Base-by-base conservation (phyloP, 2,797 vertebrate genomes). In the Anableps anableps region DNA sequence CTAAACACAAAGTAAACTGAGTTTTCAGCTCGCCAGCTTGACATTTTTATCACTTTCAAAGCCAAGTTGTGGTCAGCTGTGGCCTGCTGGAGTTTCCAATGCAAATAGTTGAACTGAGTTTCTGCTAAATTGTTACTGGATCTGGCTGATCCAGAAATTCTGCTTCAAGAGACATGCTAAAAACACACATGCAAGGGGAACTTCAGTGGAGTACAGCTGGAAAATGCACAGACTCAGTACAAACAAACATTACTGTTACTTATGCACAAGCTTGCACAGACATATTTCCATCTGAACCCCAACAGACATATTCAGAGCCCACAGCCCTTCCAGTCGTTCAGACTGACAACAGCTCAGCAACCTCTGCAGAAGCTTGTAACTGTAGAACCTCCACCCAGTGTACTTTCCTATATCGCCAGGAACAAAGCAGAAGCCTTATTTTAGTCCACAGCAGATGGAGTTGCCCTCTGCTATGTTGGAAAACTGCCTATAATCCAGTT, bases 401-500 rank as follows among this genome's bases (percentile, higher is more conserved):
- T 66, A 71, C 80, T 88, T 91, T 90, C 85, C 84, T 86, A 73
- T 89, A 82, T 89, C 16, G 60, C 80, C 83, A 83, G 77, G 83
- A 92, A 92, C 90, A 92, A 93, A 91, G 88, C 86, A 62, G 68
- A 36, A 31, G 4, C 43, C 85, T 91, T 90, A 82, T 84, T 92
- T 92, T 85, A 75, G 87, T 81, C 58, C 51, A 1, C 76, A 19
- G 45, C 60, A 51, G 76, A 84, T 45, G 3, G 68, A 70, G 75
- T 78, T 68, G 13, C 70, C 14, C 23, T 79, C 26, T 71, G 47
- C 80, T 81, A 70, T 78, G 19, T 55, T 45, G 0, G 29, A 31
- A 70, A 87, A 31, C 41, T 21, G 38, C 29, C 13, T 0, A 1
- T 31, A 13, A 71, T 47, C 43, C 26, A 47, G 68, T 29, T 45